Percentiles rank a stretch among this genome's conserved stretches.
Conservation (phyloP, 2,888 invertebrate species). For the Cantharis lateralis region DNA sequence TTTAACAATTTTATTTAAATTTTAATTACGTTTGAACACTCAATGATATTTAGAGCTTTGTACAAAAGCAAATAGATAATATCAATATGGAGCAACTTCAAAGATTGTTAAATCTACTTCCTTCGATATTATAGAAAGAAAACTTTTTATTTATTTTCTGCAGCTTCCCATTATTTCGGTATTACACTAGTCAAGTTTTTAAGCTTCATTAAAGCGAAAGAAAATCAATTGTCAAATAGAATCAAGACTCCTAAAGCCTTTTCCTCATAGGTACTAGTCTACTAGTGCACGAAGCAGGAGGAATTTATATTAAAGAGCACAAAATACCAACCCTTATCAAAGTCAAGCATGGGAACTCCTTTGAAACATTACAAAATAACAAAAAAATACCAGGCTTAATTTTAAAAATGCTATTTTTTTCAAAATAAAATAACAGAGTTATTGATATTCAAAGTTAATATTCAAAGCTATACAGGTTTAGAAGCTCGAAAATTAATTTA, state of each 20-base stretch:
- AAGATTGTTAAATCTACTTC: neutral
- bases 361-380: neutral
- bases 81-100: neutral
- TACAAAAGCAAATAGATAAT: neutral
- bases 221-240: neutral
- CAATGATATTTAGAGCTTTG: neutral
- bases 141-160: neutral
- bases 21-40: neutral
- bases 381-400: neutral
- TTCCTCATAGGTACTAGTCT: neutral
- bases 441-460: neutral
- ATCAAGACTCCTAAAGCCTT: neutral
- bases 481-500: conserved; percentile 19
- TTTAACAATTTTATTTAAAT: neutral
- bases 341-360: neutral
- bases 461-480: conserved; percentile 6
- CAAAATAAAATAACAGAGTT: neutral
- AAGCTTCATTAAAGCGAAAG: neutral
- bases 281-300: neutral
- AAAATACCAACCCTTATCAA: conserved; percentile 1
- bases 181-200: neutral
- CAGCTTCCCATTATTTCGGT: neutral
- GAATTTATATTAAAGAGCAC: neutral
- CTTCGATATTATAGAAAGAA: neutral
- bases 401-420: neutral